Conservation (phyloP, 2,888 invertebrate genomes). For the Leucozona laternaria region DNA sequence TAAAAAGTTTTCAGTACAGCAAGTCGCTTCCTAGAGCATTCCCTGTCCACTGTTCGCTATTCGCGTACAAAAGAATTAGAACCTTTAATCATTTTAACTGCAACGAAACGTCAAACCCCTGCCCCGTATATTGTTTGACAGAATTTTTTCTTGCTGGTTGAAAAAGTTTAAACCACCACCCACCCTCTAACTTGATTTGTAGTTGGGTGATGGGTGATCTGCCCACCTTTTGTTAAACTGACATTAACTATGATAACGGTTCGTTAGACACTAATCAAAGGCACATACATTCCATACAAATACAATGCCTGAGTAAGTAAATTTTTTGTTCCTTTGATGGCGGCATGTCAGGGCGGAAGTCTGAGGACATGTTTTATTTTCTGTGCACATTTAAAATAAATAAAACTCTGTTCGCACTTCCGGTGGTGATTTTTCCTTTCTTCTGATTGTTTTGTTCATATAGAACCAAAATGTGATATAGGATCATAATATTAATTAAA, state of each 20-base stretch:
- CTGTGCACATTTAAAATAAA: slow-evolving; percentile 4
- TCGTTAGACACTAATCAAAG: slow-evolving; percentile 76
- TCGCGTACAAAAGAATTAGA: slow-evolving; percentile 52
- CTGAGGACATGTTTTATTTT: slow-evolving; percentile 24
- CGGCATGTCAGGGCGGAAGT: slow-evolving; percentile 17
- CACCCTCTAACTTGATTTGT: slow-evolving; percentile 12
- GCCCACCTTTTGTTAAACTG: slow-evolving; percentile 64
- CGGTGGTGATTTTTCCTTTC: slow-evolving; percentile 45
- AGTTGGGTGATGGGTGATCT: too few species aligned
- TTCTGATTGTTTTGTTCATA: slow-evolving; percentile 14
- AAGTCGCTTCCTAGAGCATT: slow-evolving; percentile 7
- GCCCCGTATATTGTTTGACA: slow-evolving; percentile 16
- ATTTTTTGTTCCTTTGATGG: slow-evolving; percentile 61
- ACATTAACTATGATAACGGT: slow-evolving; percentile 69
- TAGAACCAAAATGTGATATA: slow-evolving; percentile 39
- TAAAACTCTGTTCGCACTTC: slow-evolving; percentile 69
- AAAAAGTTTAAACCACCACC: slow-evolving; percentile 61
- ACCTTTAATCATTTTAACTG: slow-evolving; percentile 70
- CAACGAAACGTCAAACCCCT: slow-evolving; percentile 38
- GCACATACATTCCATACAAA: slow-evolving; percentile 29
- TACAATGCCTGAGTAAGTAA: slow-evolving; percentile 68
- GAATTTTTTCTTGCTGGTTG: slow-evolving; percentile 9
- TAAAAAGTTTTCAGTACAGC: neutral
- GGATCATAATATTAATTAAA: slow-evolving; percentile 68
- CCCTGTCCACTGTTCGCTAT: neutral